These are phyloP conservation scores for Siderastrea siderea DNA, from an alignment of 92 coral and sea anemone genomes.

Conservation along the genomic window DNA sequence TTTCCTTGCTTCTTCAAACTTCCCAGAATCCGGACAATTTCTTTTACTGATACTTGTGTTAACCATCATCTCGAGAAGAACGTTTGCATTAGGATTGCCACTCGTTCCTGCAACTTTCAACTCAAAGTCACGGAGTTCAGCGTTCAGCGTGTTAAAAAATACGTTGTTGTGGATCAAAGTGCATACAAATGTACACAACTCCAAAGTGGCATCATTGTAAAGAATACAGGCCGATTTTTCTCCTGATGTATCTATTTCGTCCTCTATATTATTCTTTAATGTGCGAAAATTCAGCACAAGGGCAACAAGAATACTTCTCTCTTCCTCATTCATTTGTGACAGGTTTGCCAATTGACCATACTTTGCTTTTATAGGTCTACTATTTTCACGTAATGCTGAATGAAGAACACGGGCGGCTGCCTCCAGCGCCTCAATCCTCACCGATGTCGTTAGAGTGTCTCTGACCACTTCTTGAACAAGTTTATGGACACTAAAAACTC, in stretches of 20 bases:
- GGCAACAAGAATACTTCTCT: neutral
- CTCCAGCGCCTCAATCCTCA: neutral
- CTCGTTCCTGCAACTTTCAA: neutral
- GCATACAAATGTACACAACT: neutral
- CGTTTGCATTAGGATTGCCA: neutral
- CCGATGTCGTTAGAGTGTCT: neutral
- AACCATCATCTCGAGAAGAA: neutral
- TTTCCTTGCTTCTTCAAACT: neutral
- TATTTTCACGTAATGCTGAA: neutral
- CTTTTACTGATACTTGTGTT: neutral
- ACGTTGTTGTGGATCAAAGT: neutral
- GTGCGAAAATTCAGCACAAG: neutral
- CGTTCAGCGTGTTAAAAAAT: neutral
- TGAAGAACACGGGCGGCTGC: constrained; percentile 30
- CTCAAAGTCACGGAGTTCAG: neutral
- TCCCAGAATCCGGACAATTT: neutral
- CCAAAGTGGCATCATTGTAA: neutral
- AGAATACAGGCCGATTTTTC: neutral
- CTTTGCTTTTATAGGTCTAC: neutral
- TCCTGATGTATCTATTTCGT: neutral
- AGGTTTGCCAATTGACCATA: neutral
- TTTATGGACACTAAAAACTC: neutral
- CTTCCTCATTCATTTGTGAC: neutral
- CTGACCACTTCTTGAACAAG: constrained; percentile 39
- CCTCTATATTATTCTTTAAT: neutral